Evolutionary conservation across 2,113 vertebrate genomes (phyloP).

Genomic region (Sinosuthora webbiana): DNA sequence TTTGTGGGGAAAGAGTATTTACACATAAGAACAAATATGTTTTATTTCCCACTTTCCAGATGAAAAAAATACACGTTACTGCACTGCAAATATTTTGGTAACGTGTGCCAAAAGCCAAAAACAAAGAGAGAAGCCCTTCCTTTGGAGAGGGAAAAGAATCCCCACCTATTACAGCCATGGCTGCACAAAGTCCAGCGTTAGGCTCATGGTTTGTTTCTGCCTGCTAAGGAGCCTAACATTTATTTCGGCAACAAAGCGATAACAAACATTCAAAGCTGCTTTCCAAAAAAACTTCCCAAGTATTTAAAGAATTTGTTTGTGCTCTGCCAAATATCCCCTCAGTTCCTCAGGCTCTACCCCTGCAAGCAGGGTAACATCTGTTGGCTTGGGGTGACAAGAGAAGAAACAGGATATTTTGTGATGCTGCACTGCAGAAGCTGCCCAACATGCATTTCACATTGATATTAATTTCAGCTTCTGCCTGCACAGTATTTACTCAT

Average conservation of each 20-base stretch:
- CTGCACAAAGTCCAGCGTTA: not conserved
- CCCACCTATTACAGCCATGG: not conserved
- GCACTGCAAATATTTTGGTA: not conserved
- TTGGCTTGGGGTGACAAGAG: not conserved
- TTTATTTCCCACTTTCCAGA: conserved; percentile 11
- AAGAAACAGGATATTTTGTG: not conserved
- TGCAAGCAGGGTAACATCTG: not conserved
- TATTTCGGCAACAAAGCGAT: not conserved
- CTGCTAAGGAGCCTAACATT: not conserved
- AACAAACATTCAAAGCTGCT: not conserved
- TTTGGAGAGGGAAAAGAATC: not conserved
- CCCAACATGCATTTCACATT: not conserved
- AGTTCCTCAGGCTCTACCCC: not conserved
- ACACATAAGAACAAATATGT: not conserved
- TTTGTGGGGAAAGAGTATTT: not conserved
- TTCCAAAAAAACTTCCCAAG: not conserved
- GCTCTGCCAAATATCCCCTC: not conserved
- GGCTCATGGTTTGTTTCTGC: not conserved
- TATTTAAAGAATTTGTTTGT: conserved; percentile 20
- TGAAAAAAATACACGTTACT: not conserved
- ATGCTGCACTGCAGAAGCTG: not conserved
- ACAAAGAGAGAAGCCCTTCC: not conserved
- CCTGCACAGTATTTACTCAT: not conserved
- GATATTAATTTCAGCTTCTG: not conserved
- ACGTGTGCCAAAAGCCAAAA: not conserved